Evolutionary conservation across 2,888 invertebrate species (phyloP), one percentile per base, ranked within the genome.

Genomic region (Lithophane socia): DNA sequence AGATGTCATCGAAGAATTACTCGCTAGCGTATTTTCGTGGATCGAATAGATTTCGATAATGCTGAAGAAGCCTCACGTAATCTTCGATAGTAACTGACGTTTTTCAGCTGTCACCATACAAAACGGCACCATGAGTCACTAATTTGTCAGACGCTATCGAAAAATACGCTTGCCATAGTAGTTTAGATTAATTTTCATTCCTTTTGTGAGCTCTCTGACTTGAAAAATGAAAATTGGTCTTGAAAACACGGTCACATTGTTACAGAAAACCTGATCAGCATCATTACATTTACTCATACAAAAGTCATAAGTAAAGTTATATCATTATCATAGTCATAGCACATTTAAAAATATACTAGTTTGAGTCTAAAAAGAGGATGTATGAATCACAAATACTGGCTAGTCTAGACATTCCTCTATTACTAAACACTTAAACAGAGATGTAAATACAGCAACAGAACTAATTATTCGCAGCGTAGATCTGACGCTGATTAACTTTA

Each of bases 401-500:
- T 56, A 49, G 24, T 16, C 24, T 24, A 49, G 8, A 49, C 49
- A 52, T 52, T 8, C 21, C 16, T 67, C 10, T 29, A 29, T 9
- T n/a, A 68, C 67, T 68, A 49, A 37, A 52, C 0, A 21, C 10
- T 47, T 64, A 47, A 29, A 69, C n/a, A 68, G 18, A 64, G 2
- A 52, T 52, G 7, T 9, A 73, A 54, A 65, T 58, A 68, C 12
- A 76, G 18, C 52, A 63, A 58, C 49, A 29, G 8, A 69, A 66
- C 66, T 72, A 63, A 77, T 75, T 75, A 80, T 80, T 75, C 24
- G 61, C 42, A n/a, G 52, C 47, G 56, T 66, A 80, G 37, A 76
- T 75, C 44, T 60, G 73, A 76, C 73, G 21, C 54, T 82, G 69
- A 85, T 82, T 74, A 79, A 78, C 49, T 84, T 84, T 54, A 76